These are phyloP conservation scores for Alouatta palliata DNA, from an alignment of 2,113 vertebrate species.

Conservation along the genomic window DNA sequence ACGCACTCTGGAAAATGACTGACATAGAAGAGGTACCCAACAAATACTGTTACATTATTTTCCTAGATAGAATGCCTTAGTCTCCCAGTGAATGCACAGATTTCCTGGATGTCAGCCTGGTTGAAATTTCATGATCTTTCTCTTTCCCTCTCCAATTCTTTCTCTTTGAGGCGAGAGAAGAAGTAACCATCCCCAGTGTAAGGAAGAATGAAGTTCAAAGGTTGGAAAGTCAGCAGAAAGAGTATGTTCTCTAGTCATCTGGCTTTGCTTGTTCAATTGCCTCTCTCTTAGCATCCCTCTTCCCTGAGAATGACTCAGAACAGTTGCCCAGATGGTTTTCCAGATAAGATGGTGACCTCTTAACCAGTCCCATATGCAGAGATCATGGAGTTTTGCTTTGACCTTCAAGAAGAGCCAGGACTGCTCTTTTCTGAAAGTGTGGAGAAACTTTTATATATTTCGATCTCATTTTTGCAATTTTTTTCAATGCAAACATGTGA, in stretches of 20 bases:
- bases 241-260: neutral
- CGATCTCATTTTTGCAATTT: neutral
- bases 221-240: neutral
- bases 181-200: neutral
- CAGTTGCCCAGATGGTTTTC: neutral
- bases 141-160: neutral
- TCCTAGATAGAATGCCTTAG: neutral
- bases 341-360: neutral
- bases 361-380: neutral
- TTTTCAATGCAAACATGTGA: neutral
- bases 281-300: neutral
- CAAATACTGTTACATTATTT: neutral
- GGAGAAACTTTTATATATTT: neutral
- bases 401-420: neutral
- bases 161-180: constrained; percentile 1
- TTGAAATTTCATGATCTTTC: neutral
- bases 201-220: neutral
- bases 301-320: neutral
- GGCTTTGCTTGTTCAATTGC: neutral
- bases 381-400: neutral
- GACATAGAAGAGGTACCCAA: neutral
- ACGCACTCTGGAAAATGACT: neutral
- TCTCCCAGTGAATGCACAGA: neutral
- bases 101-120: neutral
- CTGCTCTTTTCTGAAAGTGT: neutral